phyloP scores from a whole-genome alignment of 2,888 invertebrate species.

The Vanessa cardui region DNA sequence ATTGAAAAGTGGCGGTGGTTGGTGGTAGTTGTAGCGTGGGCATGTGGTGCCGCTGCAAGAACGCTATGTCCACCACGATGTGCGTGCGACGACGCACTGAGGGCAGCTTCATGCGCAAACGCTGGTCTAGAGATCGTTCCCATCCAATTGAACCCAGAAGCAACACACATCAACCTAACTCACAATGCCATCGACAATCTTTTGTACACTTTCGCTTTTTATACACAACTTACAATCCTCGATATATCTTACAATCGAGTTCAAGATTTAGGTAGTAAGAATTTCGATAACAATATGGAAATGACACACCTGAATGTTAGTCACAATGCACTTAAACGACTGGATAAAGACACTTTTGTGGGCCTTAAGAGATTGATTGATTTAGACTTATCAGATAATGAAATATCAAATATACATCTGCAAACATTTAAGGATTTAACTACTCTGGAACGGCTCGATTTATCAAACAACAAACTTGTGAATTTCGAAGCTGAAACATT shows the following conservation, averaged over 20 bases:
- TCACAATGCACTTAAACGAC: slow-evolving; percentile 86
- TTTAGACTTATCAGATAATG: slow-evolving; percentile 90
- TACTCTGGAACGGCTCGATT: slow-evolving; percentile 87
- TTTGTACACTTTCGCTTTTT: slow-evolving; percentile 90
- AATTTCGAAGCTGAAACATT: slow-evolving; percentile 88
- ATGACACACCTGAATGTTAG: slow-evolving; percentile 90
- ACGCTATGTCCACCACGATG: slow-evolving; percentile 91
- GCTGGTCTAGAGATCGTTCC: slow-evolving; percentile 93
- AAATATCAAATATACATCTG: slow-evolving; percentile 87
- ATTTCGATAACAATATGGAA: slow-evolving; percentile 90
- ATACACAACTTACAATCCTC: slow-evolving; percentile 89
- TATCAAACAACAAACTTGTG: slow-evolving; percentile 89
- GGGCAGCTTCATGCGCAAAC: slow-evolving; percentile 89
- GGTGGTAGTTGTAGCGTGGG: slow-evolving; percentile 80
- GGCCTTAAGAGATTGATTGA: slow-evolving; percentile 86
- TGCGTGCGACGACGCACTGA: slow-evolving; percentile 89
- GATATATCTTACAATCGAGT: slow-evolving; percentile 93
- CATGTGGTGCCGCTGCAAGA: slow-evolving; percentile 79
- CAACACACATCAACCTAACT: slow-evolving; percentile 91
- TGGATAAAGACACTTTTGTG: slow-evolving; percentile 89
- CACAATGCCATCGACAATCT: slow-evolving; percentile 91
- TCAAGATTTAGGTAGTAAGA: slow-evolving; percentile 89
- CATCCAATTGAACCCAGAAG: slow-evolving; percentile 94
- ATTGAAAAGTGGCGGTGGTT: slow-evolving; percentile 79
- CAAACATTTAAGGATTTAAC: slow-evolving; percentile 91